Conservation (phyloP, 2,797 vertebrate species). For the Aphelocoma californica region DNA sequence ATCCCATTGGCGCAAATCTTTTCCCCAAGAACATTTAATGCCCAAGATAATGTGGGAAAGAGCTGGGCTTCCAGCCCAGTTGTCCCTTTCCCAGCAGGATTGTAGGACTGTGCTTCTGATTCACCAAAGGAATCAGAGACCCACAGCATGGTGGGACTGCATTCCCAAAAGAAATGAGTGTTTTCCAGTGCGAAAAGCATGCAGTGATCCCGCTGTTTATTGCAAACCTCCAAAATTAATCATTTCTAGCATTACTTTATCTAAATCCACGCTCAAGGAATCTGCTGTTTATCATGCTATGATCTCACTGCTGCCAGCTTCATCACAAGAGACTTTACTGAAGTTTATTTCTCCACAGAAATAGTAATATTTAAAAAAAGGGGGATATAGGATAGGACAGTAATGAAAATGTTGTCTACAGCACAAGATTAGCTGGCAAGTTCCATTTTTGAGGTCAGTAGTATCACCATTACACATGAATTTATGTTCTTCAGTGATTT, state of each 20-base stretch:
- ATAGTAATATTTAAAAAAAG: background rate
- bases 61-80: slow-evolving; percentile 13
- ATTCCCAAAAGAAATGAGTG: background rate
- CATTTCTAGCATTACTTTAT: background rate
- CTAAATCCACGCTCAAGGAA: background rate
- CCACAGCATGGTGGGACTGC: background rate
- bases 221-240: background rate
- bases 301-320: background rate
- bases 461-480: background rate
- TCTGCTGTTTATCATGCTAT: background rate
- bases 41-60: background rate
- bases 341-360: background rate
- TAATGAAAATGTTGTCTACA: background rate
- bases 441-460: background rate
- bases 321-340: background rate
- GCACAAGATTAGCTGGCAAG: background rate
- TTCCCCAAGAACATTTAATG: background rate
- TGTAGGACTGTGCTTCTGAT: background rate
- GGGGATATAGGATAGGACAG: background rate
- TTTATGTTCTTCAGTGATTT: background rate
- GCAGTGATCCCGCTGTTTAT: background rate
- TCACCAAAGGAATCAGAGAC: background rate
- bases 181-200: background rate
- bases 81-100: background rate
- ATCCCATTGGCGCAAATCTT: background rate